A percentile compares a stretch with the other conserved stretches of the same genome.
Conservation (phyloP, 2,888 invertebrate genomes). For the Meiosimyza platycephala region DNA sequence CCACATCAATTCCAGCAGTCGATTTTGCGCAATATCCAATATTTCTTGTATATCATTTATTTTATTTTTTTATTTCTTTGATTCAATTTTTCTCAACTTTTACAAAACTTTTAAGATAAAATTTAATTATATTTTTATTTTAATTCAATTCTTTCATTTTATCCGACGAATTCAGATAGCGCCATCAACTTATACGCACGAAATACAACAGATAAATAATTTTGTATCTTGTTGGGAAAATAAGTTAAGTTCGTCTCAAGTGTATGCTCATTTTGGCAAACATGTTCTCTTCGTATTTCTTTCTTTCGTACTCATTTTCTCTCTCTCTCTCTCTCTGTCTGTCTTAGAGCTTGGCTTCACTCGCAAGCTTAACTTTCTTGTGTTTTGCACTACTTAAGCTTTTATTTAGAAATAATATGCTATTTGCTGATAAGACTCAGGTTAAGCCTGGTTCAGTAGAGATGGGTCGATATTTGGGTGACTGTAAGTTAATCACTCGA, state of each 20-base stretch:
- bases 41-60: not conserved
- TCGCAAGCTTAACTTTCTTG: not conserved
- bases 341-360: constrained; percentile 11
- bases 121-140: constrained; percentile 22
- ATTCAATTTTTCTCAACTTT: not conserved
- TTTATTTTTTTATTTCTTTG: not conserved
- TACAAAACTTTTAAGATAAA: not conserved
- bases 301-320: constrained; percentile 4
- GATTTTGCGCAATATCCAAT: constrained; percentile 9
- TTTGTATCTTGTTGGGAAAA: constrained; percentile 43
- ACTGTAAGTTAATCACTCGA: no score
- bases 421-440: no score
- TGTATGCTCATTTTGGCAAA: constrained; percentile 21
- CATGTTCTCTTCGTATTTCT: constrained; percentile 7
- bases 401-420: no score
- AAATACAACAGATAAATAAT: constrained; percentile 48
- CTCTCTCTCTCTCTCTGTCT: constrained; percentile 27
- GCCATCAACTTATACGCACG: constrained; percentile 43
- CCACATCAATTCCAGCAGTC: not conserved
- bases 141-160: constrained; percentile 25
- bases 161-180: constrained; percentile 19
- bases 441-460: no score
- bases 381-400: no score
- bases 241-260: constrained; percentile 45
- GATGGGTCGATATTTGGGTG: no score